Percentiles rank a stretch among this genome's conserved stretches.
Conservation (phyloP, 2,797 vertebrate genomes). For the Halcyon badia region DNA sequence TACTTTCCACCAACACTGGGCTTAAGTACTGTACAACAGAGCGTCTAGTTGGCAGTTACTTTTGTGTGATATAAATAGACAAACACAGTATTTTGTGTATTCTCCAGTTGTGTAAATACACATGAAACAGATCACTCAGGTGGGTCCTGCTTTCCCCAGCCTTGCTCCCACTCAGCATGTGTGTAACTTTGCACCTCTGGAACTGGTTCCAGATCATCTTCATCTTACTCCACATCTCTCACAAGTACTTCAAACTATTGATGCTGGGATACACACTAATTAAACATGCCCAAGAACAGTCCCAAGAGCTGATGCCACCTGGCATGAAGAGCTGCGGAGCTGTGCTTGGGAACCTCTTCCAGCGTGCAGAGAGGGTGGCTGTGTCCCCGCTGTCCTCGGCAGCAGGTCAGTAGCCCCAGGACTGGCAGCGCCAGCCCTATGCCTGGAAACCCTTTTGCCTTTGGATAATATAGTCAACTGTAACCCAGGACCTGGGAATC, state of each 20-base stretch:
- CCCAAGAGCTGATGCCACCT: background rate
- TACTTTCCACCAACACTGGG: background rate
- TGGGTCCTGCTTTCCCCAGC: background rate
- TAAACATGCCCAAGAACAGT: background rate
- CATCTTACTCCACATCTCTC: background rate
- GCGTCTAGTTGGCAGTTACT: background rate
- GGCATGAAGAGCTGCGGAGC: background rate
- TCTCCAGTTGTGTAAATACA: background rate
- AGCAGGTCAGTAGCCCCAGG: background rate
- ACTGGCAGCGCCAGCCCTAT: fast-evolving
- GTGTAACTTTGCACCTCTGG: background rate
- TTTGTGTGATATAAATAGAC: background rate
- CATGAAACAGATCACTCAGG: background rate
- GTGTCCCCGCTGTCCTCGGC: background rate
- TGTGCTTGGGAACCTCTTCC: background rate
- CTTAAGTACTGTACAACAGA: background rate
- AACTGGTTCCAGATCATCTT: constrained; percentile 22
- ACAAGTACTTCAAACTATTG: background rate
- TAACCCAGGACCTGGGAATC: background rate
- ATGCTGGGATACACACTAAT: background rate
- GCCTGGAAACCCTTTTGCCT: background rate
- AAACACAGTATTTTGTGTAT: background rate
- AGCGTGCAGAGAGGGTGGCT: background rate
- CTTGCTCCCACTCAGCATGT: background rate
- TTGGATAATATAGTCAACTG: background rate